Base-by-base conservation (phyloP, 2,888 invertebrate species). In the Agapostemon virescens region DNA sequence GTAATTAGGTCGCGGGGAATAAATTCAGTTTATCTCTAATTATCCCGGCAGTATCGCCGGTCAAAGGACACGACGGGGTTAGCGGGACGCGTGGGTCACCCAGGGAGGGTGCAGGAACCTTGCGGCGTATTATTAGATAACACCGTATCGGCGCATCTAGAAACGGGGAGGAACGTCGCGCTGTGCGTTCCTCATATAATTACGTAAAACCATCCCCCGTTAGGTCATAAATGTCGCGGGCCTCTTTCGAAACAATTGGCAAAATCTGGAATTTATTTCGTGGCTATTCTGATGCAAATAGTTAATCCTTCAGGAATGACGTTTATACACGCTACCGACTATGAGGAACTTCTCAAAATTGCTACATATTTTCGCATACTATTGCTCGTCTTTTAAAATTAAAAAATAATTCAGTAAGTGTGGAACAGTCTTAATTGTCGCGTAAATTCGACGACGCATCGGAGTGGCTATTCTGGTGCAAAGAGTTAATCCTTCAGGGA, bases 21-120 rank as follows among this genome's bases (percentile, higher is more conserved):
- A 87, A 87, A 88, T 89, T 88, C 83, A 82, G 86, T 85, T 85
- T 85, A 89, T 88, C 85, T 86, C 84, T 87, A 89, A 88, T 87
- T 87, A 88, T 86, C 84, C 84, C 69, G 80, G 75, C 81, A 79
- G 82, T 77, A 79, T 84, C 72, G 55, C 69, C 76, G 79, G 79
- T 84, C 85, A 86, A 88, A 87, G 88, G 84, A 86, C 80, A 84
- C 81, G 71, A 74, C 75, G 58, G 76, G 67, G 20, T 64, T 20
- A 38, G 40, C 45, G 58, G 40, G 45, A 30, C 42, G 36, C 61
- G 45, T n/a, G 64, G 55, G 55, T 55, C 55, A 55, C 26, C 26
- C 17, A 55, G 55, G 55, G 30, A 42, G 63, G 74, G 74, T 23
- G 13, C 30, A 13, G 45, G 40, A 58, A 63, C 36, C 52, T 30